Conservation (phyloP, 2,888 invertebrate genomes). For the Alloscopus bannaensis region DNA sequence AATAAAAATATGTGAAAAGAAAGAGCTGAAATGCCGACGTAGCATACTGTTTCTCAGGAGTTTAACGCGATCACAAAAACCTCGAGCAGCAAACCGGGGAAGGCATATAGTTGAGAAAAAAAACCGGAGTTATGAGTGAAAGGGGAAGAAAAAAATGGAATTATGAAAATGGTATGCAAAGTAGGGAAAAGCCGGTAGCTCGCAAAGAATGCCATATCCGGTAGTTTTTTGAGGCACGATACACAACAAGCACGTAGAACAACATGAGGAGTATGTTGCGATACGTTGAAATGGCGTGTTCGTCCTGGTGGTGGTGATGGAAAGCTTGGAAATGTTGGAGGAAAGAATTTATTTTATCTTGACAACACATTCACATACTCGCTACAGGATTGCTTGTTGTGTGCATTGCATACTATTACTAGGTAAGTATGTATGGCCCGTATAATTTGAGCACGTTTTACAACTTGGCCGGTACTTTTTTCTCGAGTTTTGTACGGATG, state of each 20-base stretch:
- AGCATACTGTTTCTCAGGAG: not conserved
- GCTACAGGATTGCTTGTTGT: too few relatives aligned
- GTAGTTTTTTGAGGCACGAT: slow-evolving; percentile 34
- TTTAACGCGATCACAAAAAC: not conserved
- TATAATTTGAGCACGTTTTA: too few relatives aligned
- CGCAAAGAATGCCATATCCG: slow-evolving; percentile 41
- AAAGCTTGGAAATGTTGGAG: too few relatives aligned
- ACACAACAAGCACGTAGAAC: not conserved
- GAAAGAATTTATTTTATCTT: too few relatives aligned
- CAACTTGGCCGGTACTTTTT: too few relatives aligned
- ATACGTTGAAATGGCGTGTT: too few relatives aligned
- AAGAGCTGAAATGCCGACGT: slow-evolving; percentile 28
- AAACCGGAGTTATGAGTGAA: not conserved
- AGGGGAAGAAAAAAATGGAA: slow-evolving; percentile 34
- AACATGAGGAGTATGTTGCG: slow-evolving; percentile 1
- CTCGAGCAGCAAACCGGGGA: slow-evolving; percentile 26
- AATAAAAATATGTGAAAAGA: too few relatives aligned
- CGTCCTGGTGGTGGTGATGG: not conserved
- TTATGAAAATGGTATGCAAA: slow-evolving; percentile 59
- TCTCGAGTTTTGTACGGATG: too few relatives aligned
- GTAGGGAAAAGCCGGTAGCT: slow-evolving; percentile 37
- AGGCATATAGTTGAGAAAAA: not conserved
- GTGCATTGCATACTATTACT: too few relatives aligned
- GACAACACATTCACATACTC: too few relatives aligned
- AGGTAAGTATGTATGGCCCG: too few relatives aligned